Evolutionary conservation across 92 coral and sea anemone species (phyloP).

Genomic region (Siderastrea radians): DNA sequence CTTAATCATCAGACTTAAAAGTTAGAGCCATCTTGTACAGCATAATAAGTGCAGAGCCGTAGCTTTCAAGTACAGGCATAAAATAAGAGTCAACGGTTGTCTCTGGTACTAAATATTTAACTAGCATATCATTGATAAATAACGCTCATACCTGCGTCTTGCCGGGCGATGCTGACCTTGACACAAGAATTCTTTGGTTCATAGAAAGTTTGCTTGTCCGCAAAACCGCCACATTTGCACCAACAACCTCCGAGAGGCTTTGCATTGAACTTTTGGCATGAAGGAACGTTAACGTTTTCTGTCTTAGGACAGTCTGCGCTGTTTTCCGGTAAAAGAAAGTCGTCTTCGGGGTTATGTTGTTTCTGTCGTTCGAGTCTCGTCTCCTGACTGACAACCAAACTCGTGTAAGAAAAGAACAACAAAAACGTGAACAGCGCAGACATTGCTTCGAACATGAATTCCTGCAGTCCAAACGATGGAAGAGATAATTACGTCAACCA

Average conservation of each 20-base stretch:
- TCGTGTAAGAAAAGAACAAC: background rate
- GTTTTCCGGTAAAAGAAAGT: background rate
- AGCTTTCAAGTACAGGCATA: background rate
- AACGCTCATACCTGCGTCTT: constrained; percentile 6
- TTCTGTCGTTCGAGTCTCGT: background rate
- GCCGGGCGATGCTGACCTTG: constrained; percentile 1
- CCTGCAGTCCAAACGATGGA: background rate
- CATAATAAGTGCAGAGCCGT: too few species aligned
- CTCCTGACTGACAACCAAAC: background rate
- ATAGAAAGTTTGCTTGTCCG: background rate
- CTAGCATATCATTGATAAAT: too few species aligned
- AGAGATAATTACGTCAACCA: constrained; percentile 16
- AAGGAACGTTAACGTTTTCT: background rate
- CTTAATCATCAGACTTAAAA: too few species aligned
- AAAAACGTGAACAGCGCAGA: background rate
- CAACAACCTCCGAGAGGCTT: background rate
- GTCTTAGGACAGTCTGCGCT: background rate
- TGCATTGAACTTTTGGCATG: background rate
- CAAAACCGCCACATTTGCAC: background rate
- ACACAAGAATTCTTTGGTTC: constrained; percentile 9
- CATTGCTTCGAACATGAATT: background rate
- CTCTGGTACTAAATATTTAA: too few species aligned
- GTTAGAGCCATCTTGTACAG: too few species aligned
- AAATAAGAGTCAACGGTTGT: too few species aligned
- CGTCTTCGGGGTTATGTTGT: background rate